Percentiles rank a stretch among this genome's conserved stretches.
Evolutionary conservation across 2,888 invertebrate species (phyloP).

Genomic region (Branchipolynoe longqiensis): DNA sequence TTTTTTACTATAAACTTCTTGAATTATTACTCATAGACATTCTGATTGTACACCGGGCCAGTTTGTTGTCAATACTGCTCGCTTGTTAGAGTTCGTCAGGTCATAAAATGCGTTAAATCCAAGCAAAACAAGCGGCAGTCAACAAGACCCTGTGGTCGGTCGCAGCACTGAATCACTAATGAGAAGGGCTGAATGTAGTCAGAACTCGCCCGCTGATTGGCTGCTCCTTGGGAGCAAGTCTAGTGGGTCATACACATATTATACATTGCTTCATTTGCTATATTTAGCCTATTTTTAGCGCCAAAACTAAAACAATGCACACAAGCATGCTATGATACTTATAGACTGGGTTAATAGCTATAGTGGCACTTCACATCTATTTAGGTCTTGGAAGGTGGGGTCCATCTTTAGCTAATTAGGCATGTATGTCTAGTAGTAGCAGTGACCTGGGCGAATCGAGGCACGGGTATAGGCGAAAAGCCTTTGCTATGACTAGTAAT

Average conservation of each 20-base stretch:
- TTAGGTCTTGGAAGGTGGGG: too few species aligned
- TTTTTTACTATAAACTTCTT: constrained; percentile 50
- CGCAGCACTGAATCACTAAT: constrained; percentile 42
- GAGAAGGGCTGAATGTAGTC: constrained; percentile 27
- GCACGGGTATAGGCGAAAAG: too few species aligned
- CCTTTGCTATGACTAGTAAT: too few species aligned
- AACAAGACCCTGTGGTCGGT: neutral
- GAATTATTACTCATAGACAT: constrained; percentile 40
- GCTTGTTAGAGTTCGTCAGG: constrained; percentile 27
- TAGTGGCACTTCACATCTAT: too few species aligned
- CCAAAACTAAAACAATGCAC: too few species aligned
- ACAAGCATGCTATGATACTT: too few species aligned
- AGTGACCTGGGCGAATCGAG: too few species aligned
- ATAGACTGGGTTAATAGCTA: too few species aligned
- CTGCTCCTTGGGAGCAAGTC: constrained; percentile 10
- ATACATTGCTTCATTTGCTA: constrained; percentile 52
- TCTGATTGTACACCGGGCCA: constrained; percentile 2
- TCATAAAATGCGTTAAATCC: constrained; percentile 11
- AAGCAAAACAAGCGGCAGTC: constrained; percentile 35
- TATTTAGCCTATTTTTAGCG: neutral
- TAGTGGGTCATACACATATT: neutral
- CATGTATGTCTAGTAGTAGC: too few species aligned
- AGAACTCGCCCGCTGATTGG: constrained; percentile 14
- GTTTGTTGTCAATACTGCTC: constrained; percentile 29
- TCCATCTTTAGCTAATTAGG: too few species aligned